Base-by-base conservation (phyloP, 2,888 invertebrate genomes). In the Thymelicus sylvestris region DNA sequence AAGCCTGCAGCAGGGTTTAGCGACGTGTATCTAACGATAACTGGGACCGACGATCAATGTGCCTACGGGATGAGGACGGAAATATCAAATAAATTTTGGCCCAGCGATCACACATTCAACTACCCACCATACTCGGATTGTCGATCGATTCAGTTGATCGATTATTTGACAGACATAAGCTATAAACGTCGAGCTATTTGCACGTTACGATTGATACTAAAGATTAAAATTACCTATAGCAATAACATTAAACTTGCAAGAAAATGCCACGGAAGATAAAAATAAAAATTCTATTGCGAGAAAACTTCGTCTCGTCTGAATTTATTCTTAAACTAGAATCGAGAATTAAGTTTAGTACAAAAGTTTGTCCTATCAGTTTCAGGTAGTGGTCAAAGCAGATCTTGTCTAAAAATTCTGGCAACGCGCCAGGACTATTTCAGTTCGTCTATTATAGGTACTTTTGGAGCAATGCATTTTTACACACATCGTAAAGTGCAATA, bases 331-430 rank as follows among this genome's bases (percentile, higher is more conserved):
- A 70, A 70, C 59, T 65, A 70, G 65, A 70, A 65, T 70, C 44
- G 31, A 39, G 41, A 70, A 70, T 70, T 70, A 70, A 65, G 70
- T 70, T 70, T 64, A 57, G 68, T 69, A 60, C 70, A 60, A 69
- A 70, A 70, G 41, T 70, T 70, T 39, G 69, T 70, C 69, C 39
- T 59, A 70, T 70, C 69, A 65, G 69, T 64, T 70, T 70, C 69
- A 70, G 69, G 69, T 70, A 70, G 69, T 60, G 69, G 69, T 70
- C 69, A 70, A 59, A 59, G 48, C 52, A 70, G 69, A 70, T 70
- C 59, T 64, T 70, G 69, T 70, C 59, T 64, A 50, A 64, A 48
- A 69, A 59, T 64, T 48, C 48, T 69, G 69, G 70, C 64, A 44
- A 15, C 6, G 19, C 39, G 70, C 70, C 70, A 70, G 7, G 60